These are phyloP conservation scores for Pampusana beccarii DNA, from an alignment of 2,113 vertebrate species.

Conservation along the genomic window DNA sequence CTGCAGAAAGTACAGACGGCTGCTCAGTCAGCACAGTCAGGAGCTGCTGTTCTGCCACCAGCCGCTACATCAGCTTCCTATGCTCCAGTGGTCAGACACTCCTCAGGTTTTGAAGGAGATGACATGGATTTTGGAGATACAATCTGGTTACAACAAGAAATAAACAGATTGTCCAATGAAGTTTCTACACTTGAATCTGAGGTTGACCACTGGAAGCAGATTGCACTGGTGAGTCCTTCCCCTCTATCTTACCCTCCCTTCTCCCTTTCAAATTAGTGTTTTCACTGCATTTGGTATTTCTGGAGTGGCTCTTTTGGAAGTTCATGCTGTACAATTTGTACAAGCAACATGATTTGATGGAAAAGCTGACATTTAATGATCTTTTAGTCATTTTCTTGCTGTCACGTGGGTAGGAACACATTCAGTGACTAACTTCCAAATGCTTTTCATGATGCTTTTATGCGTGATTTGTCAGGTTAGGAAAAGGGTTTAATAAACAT, in stretches of 20 bases:
- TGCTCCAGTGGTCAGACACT: slow-evolving; percentile 68
- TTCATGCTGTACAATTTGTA: neutral
- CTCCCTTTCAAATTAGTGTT: neutral
- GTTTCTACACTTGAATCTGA: slow-evolving; percentile 88
- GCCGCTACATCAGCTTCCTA: slow-evolving; percentile 70
- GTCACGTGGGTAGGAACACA: neutral
- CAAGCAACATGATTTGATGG: neutral
- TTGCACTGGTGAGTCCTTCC: slow-evolving; percentile 83
- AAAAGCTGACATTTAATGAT: neutral
- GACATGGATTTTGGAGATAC: slow-evolving; percentile 93
- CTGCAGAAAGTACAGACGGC: slow-evolving; percentile 84
- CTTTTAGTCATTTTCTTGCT: neutral
- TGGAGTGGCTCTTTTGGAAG: neutral
- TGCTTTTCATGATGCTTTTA: neutral
- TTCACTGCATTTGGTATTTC: neutral
- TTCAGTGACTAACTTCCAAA: neutral
- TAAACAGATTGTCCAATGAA: slow-evolving; percentile 91
- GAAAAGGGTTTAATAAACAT: neutral
- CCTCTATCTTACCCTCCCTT: neutral
- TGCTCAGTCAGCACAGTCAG: slow-evolving; percentile 67
- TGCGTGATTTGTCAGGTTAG: neutral
- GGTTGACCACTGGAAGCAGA: slow-evolving; percentile 88
- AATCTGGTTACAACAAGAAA: slow-evolving; percentile 96
- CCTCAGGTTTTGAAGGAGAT: slow-evolving; percentile 86
- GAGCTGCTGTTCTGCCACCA: slow-evolving; percentile 65